Evolutionary conservation across 2,797 vertebrate species (phyloP), one percentile per base, ranked within the genome.

Genomic region (Sus cebifrons): DNA sequence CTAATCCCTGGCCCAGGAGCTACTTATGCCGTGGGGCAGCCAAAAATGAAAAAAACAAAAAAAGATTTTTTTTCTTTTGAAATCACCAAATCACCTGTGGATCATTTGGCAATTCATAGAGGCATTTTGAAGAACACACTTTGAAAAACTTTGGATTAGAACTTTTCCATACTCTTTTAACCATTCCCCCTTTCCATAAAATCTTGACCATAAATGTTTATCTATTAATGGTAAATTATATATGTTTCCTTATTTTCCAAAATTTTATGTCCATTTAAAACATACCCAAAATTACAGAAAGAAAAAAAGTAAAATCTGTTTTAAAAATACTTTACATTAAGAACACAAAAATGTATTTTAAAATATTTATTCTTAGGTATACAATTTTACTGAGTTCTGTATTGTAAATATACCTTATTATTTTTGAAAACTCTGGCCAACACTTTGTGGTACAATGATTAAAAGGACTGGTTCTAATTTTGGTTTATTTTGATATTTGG

Each of bases 391-490:
- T 81, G 27, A 64, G 36, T 16, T 89, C 21, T 85, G 5, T 52
- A 9, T 77, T 78, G 0, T 86, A 91, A 84, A 78, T 84, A 67
- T 44, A 52, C 6, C 86, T 89, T 10, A 77, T 86, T 67, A 86
- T 65, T 90, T 84, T 95, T 90, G 36, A 82, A 92, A 95, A 70
- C 23, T 32, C 23, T 27, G 14, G 49, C 77, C 18, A 95, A 86
- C 21, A 49, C 56, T 81, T 85, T 85, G 32, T 86, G 87, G 71
- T 40, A 44, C 1, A 56, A 20, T 64, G 60, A 84, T 65, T 68
- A 17, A 86, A 86, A 32, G 7, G 20, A 56, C 68, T 70, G 20
- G 36, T 85, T 79, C n/a, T 89, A 71, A 83, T 95, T 83, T 79
- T 4, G 77, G 82, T 58, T 89, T 74, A 54, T 60, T 62, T 89